A percentile compares a stretch with the other conserved stretches of the same genome.
Evolutionary conservation across 2,888 invertebrate species (phyloP).

Genomic region (Dryomyza anilis): DNA sequence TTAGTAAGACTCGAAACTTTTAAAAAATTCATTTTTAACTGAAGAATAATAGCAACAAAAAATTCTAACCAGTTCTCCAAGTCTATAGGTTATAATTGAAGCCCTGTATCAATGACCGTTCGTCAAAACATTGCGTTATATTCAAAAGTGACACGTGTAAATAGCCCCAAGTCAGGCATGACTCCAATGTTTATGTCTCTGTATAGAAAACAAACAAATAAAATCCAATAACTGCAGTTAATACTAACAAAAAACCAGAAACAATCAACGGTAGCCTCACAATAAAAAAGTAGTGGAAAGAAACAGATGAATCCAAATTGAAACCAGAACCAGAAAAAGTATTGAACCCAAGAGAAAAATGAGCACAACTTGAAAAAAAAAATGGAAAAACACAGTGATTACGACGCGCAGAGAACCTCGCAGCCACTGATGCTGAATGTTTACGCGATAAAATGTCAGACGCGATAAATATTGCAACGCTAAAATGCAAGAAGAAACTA

Average conservation of each 20-base stretch:
- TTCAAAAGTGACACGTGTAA: no score
- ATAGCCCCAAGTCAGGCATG: no score
- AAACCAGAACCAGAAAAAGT: not conserved
- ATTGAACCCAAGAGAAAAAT: not conserved
- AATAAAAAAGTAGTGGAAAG: not conserved
- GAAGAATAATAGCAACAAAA: no score
- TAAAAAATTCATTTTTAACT: no score
- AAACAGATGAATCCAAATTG: not conserved
- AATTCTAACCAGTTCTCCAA: no score
- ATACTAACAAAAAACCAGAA: constrained; percentile 12
- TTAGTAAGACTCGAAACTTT: no score
- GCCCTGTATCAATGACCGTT: no score
- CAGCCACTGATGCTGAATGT: constrained; percentile 11
- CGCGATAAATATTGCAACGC: constrained; percentile 15
- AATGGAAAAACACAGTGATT: no score
- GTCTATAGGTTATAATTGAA: no score
- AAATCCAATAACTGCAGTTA: no score
- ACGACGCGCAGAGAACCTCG: no score
- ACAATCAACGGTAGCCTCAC: not conserved
- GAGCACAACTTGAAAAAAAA: not conserved
- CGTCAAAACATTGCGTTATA: no score
- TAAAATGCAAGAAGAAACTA: not conserved
- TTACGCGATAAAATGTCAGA: constrained; percentile 22
- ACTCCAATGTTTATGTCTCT: not conserved
- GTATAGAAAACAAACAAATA: not conserved